Conservation (phyloP, 1,140 invertebrate species). For the Bombus turneri region DNA sequence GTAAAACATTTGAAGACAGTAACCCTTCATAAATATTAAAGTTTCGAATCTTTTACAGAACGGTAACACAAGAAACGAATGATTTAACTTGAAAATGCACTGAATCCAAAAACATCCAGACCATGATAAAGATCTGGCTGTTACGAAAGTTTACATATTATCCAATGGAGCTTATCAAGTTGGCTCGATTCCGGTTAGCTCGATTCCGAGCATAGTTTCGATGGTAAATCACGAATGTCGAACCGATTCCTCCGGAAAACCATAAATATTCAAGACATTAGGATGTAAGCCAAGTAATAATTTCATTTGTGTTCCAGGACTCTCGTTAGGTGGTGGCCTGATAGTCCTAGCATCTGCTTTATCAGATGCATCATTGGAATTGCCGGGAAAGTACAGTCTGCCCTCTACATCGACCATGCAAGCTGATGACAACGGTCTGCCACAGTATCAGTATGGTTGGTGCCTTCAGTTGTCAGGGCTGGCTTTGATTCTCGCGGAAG, state of each 20-base stretch:
- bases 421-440: slow-evolving; percentile 77
- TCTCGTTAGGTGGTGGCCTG: slow-evolving; percentile 85
- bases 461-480: slow-evolving; percentile 87
- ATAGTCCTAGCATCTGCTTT: slow-evolving; percentile 86
- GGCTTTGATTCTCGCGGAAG: slow-evolving; percentile 86
- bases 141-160: slow-evolving; percentile 5
- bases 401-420: slow-evolving; percentile 77
- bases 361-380: slow-evolving; percentile 84
- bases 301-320: slow-evolving; percentile 81
- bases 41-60: not conserved
- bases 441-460: slow-evolving; percentile 87
- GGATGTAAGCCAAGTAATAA: slow-evolving; percentile 46
- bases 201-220: not conserved
- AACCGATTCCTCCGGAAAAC: slow-evolving; percentile 1
- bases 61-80: not conserved
- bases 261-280: slow-evolving; percentile 32
- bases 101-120: not conserved
- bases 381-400: slow-evolving; percentile 78
- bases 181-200: not conserved
- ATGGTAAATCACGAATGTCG: slow-evolving; percentile 17
- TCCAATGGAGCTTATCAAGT: not conserved
- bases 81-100: not conserved
- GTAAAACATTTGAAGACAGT: not conserved
- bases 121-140: not conserved
- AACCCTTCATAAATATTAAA: not conserved